Evolutionary conservation across 2,797 vertebrate genomes (phyloP).

Genomic region (Bucorvus abyssinicus): DNA sequence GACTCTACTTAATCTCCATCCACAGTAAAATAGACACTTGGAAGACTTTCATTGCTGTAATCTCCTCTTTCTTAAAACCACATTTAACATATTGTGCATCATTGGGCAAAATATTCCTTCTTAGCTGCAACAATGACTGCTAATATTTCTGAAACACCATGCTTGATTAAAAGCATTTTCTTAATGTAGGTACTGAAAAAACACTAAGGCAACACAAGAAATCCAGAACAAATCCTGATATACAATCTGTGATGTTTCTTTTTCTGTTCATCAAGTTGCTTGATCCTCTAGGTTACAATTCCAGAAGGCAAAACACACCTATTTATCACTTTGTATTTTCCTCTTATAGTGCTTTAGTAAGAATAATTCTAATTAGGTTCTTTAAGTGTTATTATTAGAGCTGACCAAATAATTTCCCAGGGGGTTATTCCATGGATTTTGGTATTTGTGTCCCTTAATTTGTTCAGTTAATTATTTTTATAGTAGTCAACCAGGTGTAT

Average conservation of each 20-base stretch:
- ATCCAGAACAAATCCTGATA: not conserved
- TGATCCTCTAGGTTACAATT: not conserved
- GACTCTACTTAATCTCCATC: not conserved
- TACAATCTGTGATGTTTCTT: not conserved
- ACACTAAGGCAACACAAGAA: not conserved
- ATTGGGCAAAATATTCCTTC: not conserved
- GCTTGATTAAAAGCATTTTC: not conserved
- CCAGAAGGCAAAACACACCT: not conserved
- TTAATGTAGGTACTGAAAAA: not conserved
- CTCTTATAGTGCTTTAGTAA: not conserved
- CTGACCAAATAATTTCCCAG: slow-evolving; percentile 11
- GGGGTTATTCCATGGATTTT: slow-evolving; percentile 3
- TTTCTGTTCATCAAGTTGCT: not conserved
- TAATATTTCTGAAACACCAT: not conserved
- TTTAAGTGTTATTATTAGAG: not conserved
- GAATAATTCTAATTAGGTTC: not conserved
- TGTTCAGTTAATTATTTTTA: not conserved
- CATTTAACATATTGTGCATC: not conserved
- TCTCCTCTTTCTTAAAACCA: not conserved
- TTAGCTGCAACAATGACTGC: not conserved
- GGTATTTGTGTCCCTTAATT: slow-evolving; percentile 11
- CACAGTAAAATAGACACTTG: not conserved
- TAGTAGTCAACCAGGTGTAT: slow-evolving; percentile 3
- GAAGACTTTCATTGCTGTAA: not conserved
- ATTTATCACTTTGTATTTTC: not conserved